Percentiles rank a stretch among this genome's conserved stretches.
Conservation (phyloP, 2,113 vertebrate species). For the Notothenia coriiceps region DNA sequence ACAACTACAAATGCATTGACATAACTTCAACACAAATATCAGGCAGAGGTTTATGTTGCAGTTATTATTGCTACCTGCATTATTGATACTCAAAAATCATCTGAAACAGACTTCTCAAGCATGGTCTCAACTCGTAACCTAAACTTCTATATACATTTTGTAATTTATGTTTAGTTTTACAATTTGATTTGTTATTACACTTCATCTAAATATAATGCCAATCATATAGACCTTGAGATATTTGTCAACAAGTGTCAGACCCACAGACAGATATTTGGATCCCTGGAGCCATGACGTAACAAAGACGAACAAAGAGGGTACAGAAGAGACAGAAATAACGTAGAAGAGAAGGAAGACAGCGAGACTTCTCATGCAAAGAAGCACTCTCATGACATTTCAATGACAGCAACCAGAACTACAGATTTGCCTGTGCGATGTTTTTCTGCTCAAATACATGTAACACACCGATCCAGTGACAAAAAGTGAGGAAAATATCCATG, state of each 20-base stretch:
- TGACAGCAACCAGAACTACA: background rate
- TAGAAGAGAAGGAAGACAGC: background rate
- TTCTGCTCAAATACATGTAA: constrained; percentile 5
- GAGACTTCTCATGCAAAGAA: constrained; percentile 10
- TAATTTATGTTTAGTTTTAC: too few relatives aligned
- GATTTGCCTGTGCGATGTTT: background rate
- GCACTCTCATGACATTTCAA: background rate
- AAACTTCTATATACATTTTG: too few relatives aligned
- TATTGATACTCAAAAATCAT: too few relatives aligned
- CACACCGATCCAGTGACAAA: background rate
- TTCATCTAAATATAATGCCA: background rate
- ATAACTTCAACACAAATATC: background rate
- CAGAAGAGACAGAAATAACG: constrained; percentile 1
- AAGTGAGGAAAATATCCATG: background rate
- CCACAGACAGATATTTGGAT: background rate
- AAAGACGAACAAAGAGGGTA: background rate
- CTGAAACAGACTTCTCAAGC: too few relatives aligned
- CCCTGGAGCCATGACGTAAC: background rate
- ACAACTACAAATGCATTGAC: background rate
- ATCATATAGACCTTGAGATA: background rate
- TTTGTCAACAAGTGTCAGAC: background rate
- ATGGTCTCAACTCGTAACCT: too few relatives aligned
- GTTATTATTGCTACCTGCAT: too few relatives aligned
- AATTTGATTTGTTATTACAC: background rate
- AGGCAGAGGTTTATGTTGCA: too few relatives aligned